Conservation (phyloP, 2,888 invertebrate genomes). For the Hesperia comma region DNA sequence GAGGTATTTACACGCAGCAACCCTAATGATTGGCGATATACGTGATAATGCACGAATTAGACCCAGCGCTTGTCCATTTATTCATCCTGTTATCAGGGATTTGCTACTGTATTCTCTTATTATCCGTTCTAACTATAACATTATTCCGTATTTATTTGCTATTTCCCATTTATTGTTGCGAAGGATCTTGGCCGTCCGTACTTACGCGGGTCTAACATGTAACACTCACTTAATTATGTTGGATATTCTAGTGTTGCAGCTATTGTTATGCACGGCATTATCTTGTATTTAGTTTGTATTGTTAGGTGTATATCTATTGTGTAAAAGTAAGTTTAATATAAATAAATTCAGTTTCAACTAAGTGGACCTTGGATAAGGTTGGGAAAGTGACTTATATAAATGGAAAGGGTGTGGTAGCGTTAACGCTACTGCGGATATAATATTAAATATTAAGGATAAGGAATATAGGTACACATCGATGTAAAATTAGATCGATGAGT, state of each 20-base stretch:
- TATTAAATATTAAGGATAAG: too few species aligned
- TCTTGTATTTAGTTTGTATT: neutral
- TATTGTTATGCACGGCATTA: neutral
- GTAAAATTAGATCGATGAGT: too few species aligned
- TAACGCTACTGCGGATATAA: too few species aligned
- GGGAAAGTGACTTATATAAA: too few species aligned
- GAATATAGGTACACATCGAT: too few species aligned
- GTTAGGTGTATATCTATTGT: neutral
- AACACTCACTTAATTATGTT: neutral
- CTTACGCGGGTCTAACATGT: constrained; percentile 18
- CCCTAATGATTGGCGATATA: constrained; percentile 43
- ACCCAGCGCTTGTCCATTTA: constrained; percentile 43
- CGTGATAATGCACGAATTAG: constrained; percentile 46
- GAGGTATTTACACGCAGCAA: constrained; percentile 24
- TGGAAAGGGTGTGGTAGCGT: too few species aligned
- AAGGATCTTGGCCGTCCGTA: constrained; percentile 16
- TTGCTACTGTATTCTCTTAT: constrained; percentile 32
- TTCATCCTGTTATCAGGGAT: constrained; percentile 33
- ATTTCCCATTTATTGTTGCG: constrained; percentile 24
- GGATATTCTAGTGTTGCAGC: neutral
- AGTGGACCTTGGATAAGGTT: too few species aligned
- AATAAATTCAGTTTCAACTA: too few species aligned
- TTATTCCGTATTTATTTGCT: constrained; percentile 32
- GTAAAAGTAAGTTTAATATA: too few species aligned
- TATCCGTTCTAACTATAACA: constrained; percentile 30